A percentile compares a stretch with the other conserved stretches of the same genome.
These are phyloP conservation scores for Patiria miniata DNA, from an alignment of 35 echinoderm and acorn worm species.

Conservation along the genomic window DNA sequence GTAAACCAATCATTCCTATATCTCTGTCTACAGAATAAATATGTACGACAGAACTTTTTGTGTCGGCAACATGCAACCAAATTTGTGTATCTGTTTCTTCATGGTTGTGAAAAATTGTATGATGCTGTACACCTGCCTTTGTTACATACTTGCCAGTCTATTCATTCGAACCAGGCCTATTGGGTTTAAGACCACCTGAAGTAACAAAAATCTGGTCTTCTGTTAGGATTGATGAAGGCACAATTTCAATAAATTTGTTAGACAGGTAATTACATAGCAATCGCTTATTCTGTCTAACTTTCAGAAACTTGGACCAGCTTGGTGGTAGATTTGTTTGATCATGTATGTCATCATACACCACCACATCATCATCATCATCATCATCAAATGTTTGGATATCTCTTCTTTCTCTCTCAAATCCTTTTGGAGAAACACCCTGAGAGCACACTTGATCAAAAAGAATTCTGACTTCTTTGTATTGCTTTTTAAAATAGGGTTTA, in stretches of 20 bases:
- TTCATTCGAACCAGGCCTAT: background rate
- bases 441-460: constrained; percentile 70
- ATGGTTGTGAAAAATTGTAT: constrained; percentile 34
- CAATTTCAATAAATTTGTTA: too few relatives aligned
- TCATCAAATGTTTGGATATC: constrained; percentile 12
- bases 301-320: constrained; percentile 63
- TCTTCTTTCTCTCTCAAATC: constrained; percentile 38
- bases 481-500: constrained; percentile 38
- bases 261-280: background rate
- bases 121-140: background rate
- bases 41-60: constrained; percentile 33
- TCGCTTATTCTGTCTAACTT: constrained; percentile 35
- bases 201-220: too few relatives aligned
- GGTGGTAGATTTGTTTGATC: constrained; percentile 52
- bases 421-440: constrained; percentile 66
- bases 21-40: constrained; percentile 58
- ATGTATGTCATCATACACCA: constrained; percentile 20
- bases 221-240: too few relatives aligned
- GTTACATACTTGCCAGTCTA: background rate
- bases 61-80: constrained; percentile 53
- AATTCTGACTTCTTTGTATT: constrained; percentile 64
- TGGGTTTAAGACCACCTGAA: too few relatives aligned
- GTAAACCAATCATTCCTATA: constrained; percentile 53
- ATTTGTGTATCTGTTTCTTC: constrained; percentile 60
- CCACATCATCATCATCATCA: constrained; percentile 15